Evolutionary conservation across 2,888 invertebrate genomes (phyloP).

Genomic region (Dastarcus helophoroides): DNA sequence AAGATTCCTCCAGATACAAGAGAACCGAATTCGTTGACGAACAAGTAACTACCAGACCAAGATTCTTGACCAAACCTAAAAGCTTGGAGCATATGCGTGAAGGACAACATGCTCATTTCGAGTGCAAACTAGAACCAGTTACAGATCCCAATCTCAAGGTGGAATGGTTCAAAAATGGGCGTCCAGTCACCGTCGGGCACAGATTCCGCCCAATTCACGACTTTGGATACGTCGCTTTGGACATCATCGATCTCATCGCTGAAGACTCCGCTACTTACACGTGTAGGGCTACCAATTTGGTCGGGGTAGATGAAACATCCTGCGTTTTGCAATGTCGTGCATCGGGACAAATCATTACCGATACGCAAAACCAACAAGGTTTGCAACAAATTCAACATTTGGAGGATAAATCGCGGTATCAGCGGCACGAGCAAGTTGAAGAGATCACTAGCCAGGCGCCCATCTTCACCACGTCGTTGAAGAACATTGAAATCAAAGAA

Average conservation of each 20-base stretch:
- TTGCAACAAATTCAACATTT: conserved; percentile 81
- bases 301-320: conserved; percentile 78
- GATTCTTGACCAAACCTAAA: conserved; percentile 79
- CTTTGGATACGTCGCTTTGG: conserved; percentile 96
- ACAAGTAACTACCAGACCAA: conserved; percentile 69
- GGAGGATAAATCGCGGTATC: conserved; percentile 72
- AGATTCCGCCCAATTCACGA: conserved; percentile 95
- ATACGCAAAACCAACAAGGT: conserved; percentile 78
- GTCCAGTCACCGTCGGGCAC: conserved; percentile 87
- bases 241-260: conserved; percentile 89
- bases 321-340: conserved; percentile 63
- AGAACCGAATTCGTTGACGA: conserved; percentile 73
- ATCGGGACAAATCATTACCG: conserved; percentile 69
- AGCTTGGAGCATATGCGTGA: conserved; percentile 75
- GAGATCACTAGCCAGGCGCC: conserved; percentile 85
- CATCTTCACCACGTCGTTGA: conserved; percentile 84
- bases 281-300: conserved; percentile 80
- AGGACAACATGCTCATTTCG: conserved; percentile 91
- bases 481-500: conserved; percentile 86
- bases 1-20: conserved; percentile 77
- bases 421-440: conserved; percentile 61
- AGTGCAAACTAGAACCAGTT: conserved; percentile 93
- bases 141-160: conserved; percentile 94
- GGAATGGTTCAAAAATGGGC: conserved; percentile 94
- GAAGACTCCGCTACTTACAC: conserved; percentile 94